Percentiles rank a stretch among this genome's conserved stretches.
Conservation (phyloP, 2,888 invertebrate genomes). For the Pandemis corylana region DNA sequence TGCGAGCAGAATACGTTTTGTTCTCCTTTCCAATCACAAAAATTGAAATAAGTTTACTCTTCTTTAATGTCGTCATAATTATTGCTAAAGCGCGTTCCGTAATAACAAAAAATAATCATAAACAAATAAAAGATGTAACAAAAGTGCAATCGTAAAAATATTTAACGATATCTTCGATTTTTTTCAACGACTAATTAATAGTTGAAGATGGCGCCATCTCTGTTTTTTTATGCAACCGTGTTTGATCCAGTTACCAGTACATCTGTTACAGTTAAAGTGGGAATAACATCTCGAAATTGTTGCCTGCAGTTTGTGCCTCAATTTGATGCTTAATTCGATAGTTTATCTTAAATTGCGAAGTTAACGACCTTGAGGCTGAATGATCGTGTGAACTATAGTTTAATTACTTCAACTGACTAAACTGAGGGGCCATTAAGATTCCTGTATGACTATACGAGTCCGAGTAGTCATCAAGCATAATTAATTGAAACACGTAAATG, state of each 20-base stretch:
- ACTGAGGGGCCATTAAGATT: constrained; percentile 44
- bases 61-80: no score
- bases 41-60: no score
- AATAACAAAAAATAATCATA: no score
- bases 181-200: no score
- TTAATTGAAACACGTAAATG: neutral
- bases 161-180: no score
- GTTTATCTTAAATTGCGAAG: constrained; percentile 66
- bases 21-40: no score
- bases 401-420: constrained; percentile 48
- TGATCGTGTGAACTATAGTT: constrained; percentile 42
- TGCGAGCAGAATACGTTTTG: no score
- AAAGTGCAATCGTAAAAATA: no score
- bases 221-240: no score
- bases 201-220: no score
- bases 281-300: constrained; percentile 63
- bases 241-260: constrained; percentile 16
- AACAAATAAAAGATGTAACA: no score
- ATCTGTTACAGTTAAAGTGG: constrained; percentile 32
- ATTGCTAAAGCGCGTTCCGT: no score
- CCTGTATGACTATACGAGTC: constrained; percentile 16
- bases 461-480: neutral
- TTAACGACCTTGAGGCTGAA: constrained; percentile 60
- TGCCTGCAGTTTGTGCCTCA: constrained; percentile 67
- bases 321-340: constrained; percentile 72